These are phyloP conservation scores for Euura lappo DNA, from an alignment of 1,140 invertebrate genomes.

Conservation along the genomic window DNA sequence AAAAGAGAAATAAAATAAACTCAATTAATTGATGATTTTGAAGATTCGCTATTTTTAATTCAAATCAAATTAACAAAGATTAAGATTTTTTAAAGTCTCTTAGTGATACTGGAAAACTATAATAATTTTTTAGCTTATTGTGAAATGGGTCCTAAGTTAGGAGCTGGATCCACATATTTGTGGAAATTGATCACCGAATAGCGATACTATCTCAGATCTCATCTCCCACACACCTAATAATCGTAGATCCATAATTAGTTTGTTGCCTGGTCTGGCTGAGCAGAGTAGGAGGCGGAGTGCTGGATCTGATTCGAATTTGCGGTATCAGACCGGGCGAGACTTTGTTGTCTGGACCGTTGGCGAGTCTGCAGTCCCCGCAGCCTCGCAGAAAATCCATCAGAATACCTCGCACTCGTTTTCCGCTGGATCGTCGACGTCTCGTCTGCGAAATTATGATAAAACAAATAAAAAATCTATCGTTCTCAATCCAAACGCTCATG, in stretches of 20 bases:
- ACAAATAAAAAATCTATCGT: constrained; percentile 9
- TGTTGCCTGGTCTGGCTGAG: neutral
- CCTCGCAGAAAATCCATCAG: constrained; percentile 49
- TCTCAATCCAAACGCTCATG: neutral
- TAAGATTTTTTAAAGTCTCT: too few species aligned
- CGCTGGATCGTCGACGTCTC: constrained; percentile 42
- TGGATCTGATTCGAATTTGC: neutral
- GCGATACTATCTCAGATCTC: neutral
- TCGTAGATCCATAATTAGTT: neutral
- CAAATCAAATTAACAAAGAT: too few species aligned
- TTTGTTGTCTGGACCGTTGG: constrained; percentile 15
- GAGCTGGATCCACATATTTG: too few species aligned
- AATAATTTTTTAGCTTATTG: too few species aligned
- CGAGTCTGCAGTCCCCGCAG: constrained; percentile 44
- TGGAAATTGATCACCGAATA: too few species aligned
- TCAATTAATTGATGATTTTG: too few species aligned
- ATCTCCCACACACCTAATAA: neutral
- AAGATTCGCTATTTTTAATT: too few species aligned
- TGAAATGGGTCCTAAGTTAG: too few species aligned
- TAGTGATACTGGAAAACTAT: too few species aligned
- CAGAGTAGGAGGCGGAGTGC: neutral
- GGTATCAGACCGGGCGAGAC: neutral
- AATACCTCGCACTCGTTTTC: constrained; percentile 44
- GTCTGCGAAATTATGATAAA: constrained; percentile 20
- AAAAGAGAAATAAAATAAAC: too few species aligned